Conservation (phyloP, 2,797 vertebrate species). For the Anolis apletophallus region DNA sequence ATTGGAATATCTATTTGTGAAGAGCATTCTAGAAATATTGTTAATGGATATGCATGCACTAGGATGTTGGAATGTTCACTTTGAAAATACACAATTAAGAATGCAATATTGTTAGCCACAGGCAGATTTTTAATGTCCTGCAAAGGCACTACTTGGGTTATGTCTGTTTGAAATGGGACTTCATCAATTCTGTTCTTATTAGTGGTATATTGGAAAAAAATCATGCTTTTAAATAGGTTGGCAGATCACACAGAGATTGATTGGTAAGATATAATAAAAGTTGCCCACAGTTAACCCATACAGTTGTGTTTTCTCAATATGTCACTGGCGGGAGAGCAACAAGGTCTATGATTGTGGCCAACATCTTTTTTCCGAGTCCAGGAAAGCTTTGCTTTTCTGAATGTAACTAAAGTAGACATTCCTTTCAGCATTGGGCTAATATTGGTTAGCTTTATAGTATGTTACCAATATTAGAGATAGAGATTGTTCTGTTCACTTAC, state of each 20-base stretch:
- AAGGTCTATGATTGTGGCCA: not conserved
- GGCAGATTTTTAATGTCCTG: not conserved
- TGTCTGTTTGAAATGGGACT: not conserved
- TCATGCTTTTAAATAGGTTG: not conserved
- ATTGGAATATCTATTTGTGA: not conserved
- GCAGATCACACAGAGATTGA: too few species aligned
- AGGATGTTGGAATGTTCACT: not conserved
- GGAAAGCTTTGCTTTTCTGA: not conserved
- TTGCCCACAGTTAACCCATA: too few species aligned
- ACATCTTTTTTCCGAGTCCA: not conserved
- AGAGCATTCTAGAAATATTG: not conserved
- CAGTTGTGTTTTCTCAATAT: too few species aligned
- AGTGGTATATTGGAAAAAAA: not conserved
- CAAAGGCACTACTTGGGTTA: not conserved
- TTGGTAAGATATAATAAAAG: too few species aligned
- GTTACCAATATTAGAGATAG: not conserved
- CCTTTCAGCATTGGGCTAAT: not conserved
- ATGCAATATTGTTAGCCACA: not conserved
- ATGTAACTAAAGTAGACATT: not conserved
- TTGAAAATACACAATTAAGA: not conserved
- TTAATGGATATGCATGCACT: not conserved
- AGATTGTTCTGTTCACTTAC: conserved; percentile 76
- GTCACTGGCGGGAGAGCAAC: too few species aligned
- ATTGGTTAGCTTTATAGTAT: not conserved
- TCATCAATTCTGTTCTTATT: not conserved